Base-by-base conservation (phyloP, 1,140 invertebrate species). In the Papilio polytes region DNA sequence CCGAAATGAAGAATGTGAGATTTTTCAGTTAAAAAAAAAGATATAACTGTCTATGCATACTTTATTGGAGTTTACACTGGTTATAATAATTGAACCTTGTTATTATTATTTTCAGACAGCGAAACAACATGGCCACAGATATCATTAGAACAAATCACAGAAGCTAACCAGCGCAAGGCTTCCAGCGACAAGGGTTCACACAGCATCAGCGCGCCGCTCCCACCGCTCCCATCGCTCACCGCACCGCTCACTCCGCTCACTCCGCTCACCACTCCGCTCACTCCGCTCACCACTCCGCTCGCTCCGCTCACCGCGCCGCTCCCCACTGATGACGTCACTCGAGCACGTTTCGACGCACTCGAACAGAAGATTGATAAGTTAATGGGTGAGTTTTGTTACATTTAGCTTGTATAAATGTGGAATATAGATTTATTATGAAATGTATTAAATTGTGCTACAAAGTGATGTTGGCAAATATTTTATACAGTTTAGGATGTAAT, bases 121-220 rank as follows among this genome's bases (percentile, higher is more conserved):
- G 93, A 94, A 72, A 94, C 93, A 0, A 88, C 90, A 8, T 95
- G 95, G 95, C 95, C 95, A 2, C 91, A 91, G 80, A 95, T 95
- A 80, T 94, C 94, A 20, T 81, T 95, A 18, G 93, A 90, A 1
- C 93, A 95, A 77, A 93, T 95, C 66, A 91, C 91, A 0, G 94
- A 95, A 79, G 92, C 93, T 8, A 94, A 94, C 83, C 93, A 93
- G 56, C 87, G 94, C 46, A 95, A 93, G 83, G 91, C 93, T 9
- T 92, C 92, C 20, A 92, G 89, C 79, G 93, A 94, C 78, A 94
- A 94, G 1, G 90, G 89, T 85, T 88, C 83, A 73, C 87, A 91
- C 76, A 91, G 88, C 70, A 85, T 91, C 7, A 92, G 76, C 82
- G 80, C 78, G 41, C 82, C 81, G 56, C 84, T 86, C 8, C 48